Evolutionary conservation across 2,797 vertebrate genomes (phyloP).

Genomic region (Emydoidea blandingii): DNA sequence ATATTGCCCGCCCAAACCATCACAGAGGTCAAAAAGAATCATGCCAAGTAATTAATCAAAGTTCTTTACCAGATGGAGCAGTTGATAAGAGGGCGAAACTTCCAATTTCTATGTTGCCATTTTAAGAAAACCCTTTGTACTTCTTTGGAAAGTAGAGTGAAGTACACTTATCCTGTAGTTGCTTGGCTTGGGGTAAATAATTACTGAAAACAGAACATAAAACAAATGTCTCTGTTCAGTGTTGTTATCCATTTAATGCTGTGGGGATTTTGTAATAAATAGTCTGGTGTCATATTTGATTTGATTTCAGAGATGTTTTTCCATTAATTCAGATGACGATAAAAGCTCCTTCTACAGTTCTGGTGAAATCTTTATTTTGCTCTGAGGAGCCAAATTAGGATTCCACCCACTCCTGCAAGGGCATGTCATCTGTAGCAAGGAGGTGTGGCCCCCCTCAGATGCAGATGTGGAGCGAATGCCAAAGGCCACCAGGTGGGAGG

Average conservation of each 20-base stretch:
- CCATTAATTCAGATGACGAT: slow-evolving; percentile 31
- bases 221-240: neutral
- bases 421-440: neutral
- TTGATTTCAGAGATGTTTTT: slow-evolving; percentile 9
- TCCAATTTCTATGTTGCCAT: neutral
- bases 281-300: slow-evolving; percentile 13
- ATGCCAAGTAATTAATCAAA: neutral
- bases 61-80: neutral
- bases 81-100: neutral
- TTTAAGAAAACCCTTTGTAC: neutral
- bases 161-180: slow-evolving; percentile 1
- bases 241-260: neutral
- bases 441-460: too few species aligned
- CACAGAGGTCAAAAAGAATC: neutral
- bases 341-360: neutral
- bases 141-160: neutral
- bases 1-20: neutral
- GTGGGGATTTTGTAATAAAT: neutral
- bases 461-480: too few species aligned
- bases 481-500: too few species aligned
- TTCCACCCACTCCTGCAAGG: slow-evolving; percentile 38
- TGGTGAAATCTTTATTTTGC: slow-evolving; percentile 43
- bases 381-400: slow-evolving; percentile 9
- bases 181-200: neutral
- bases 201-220: slow-evolving; percentile 8